Conservation (phyloP, 1,140 invertebrate genomes). For the Hestina assimilis region DNA sequence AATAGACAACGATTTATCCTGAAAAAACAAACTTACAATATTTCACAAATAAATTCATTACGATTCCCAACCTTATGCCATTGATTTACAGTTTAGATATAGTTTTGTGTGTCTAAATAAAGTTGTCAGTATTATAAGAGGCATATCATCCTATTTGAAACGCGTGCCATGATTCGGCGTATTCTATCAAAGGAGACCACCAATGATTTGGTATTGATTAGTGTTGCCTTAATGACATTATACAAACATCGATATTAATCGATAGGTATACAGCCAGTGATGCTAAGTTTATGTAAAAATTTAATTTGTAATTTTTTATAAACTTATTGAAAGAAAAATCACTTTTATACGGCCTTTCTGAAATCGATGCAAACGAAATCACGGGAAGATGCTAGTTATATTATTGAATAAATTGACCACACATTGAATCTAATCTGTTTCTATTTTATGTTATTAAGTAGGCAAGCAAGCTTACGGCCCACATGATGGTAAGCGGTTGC, state of each 20-base stretch:
- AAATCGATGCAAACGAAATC: too few relatives aligned
- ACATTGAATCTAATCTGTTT: too few relatives aligned
- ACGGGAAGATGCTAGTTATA: too few relatives aligned
- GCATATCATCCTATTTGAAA: constrained; percentile 73
- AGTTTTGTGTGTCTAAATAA: constrained; percentile 15
- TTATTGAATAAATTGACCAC: too few relatives aligned
- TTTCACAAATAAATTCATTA: too few relatives aligned
- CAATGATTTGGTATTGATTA: constrained; percentile 47
- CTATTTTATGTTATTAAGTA: too few relatives aligned
- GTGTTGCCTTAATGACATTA: constrained; percentile 20
- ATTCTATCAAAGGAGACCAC: constrained; percentile 72
- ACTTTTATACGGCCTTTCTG: too few relatives aligned
- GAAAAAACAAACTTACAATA: constrained; percentile 19
- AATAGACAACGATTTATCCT: constrained; percentile 70
- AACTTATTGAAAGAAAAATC: too few relatives aligned
- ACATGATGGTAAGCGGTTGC: too few relatives aligned
- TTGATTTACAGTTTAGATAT: constrained; percentile 20
- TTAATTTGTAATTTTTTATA: too few relatives aligned
- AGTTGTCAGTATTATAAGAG: constrained; percentile 49
- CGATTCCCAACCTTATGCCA: constrained; percentile 20
- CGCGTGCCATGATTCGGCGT: constrained; percentile 74
- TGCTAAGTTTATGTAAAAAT: background rate
- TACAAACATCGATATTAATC: constrained; percentile 16
- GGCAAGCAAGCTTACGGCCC: too few relatives aligned
- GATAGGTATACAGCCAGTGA: background rate